Percentiles rank a stretch among this genome's conserved stretches.
phyloP scores from a whole-genome alignment of 2,113 vertebrate genomes.

The Procavia capensis region DNA sequence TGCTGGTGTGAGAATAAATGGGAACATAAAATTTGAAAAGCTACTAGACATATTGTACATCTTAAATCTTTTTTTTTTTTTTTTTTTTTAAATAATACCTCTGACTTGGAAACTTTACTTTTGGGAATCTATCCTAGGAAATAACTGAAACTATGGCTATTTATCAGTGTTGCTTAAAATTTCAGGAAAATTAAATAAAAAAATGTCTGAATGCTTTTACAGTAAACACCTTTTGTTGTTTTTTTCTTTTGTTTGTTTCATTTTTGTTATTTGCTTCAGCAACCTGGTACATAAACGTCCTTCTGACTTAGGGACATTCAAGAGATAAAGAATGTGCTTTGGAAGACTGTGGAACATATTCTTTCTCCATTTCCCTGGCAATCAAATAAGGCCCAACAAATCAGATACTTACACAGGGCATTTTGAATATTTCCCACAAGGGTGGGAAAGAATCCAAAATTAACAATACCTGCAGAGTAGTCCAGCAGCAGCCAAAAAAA shows the following conservation, averaged over 20 bases:
- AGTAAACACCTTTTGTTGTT: background rate
- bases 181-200: background rate
- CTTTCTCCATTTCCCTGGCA: background rate
- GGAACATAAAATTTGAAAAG: background rate
- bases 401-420: background rate
- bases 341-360: background rate
- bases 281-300: background rate
- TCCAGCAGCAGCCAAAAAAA: background rate
- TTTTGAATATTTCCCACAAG: background rate
- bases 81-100: too few species aligned
- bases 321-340: background rate
- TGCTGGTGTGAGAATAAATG: background rate
- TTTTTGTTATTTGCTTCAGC: background rate
- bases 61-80: background rate
- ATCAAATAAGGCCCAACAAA: background rate
- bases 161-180: constrained; percentile 4
- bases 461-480: background rate
- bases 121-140: background rate
- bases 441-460: background rate
- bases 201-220: background rate
- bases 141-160: background rate
- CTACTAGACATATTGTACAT: background rate
- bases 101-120: constrained; percentile 27
- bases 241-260: background rate
- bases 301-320: background rate